Base-by-base conservation (phyloP, 2,113 vertebrate genomes). In the Chascanopsetta lugubris region DNA sequence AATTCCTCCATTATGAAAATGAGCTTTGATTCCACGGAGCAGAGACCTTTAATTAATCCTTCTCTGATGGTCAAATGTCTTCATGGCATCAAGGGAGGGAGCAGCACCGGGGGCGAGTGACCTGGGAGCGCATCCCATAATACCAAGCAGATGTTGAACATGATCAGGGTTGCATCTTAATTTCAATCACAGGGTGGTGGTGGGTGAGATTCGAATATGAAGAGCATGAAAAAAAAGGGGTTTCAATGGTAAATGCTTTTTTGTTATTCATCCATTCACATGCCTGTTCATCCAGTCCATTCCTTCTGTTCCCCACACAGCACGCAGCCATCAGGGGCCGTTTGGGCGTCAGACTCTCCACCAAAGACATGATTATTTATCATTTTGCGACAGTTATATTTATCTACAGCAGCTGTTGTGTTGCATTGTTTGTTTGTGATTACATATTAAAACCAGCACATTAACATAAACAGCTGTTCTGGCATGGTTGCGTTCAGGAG, bases 21-120 rank as follows among this genome's bases (percentile, higher is more conserved):
- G 45, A 54, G 32, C 8, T 79, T 75, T 81, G 75, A 79, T 83
- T 81, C 58, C 76, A 61, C 65, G 64, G 69, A 75, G 75, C 59
- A 75, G 53, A 81, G 76, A 63, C 72, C 75, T 75, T n/a, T 80
- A 83, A 84, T 85, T 82, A 88, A 86, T 85, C 82, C 61, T 45
- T 78, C 65, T 79, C 46, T 80, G 64, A 82, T 68, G 83, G 77
- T 83, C 83, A 72, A 75, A 84, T 59, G 54, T 83, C 55, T 50
- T 60, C 65, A 32, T 42, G 25, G 63, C 69, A 42, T 75, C 79
- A 27, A 53, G 75, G 73, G 71, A 71, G 42, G 45, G 59, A 77
- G 47, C 51, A 64, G 64, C 80, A 77, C 58, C 3, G 0, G 15
- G 75, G 81, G 32, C 62, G 62, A 54, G 64, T 61, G 79, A 85